Conservation (phyloP, 2,113 vertebrate species). For the Forbesichthys agassizii region DNA sequence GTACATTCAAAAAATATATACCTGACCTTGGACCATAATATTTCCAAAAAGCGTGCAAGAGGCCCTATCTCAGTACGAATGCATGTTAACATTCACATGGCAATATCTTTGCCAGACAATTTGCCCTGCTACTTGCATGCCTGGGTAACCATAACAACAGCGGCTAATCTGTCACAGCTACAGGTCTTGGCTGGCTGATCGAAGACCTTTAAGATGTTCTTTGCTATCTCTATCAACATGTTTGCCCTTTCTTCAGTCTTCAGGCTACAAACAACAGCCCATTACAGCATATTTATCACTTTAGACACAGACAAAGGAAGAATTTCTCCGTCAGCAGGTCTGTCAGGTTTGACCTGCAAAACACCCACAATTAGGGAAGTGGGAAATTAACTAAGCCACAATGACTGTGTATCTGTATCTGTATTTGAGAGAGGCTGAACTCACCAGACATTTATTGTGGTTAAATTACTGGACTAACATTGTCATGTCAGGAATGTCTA, state of each 20-base stretch:
- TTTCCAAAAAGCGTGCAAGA: background rate
- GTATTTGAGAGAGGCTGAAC: slow-evolving; percentile 29
- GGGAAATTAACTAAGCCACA: background rate
- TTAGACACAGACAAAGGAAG: no score
- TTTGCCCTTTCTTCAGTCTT: background rate
- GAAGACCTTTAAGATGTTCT: background rate
- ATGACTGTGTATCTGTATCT: background rate
- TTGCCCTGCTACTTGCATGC: slow-evolving; percentile 42
- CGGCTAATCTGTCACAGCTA: slow-evolving; percentile 56
- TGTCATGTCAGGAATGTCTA: background rate
- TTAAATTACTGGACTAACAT: no score
- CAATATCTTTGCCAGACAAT: slow-evolving; percentile 39
- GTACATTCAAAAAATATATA: slow-evolving; percentile 15
- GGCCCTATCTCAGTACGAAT: slow-evolving; percentile 6
- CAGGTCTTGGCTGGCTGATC: slow-evolving; percentile 54
- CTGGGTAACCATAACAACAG: slow-evolving; percentile 69
- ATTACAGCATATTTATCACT: no score
- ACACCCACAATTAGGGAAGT: background rate
- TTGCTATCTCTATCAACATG: background rate
- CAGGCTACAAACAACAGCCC: background rate
- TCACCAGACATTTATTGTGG: background rate
- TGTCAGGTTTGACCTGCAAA: slow-evolving; percentile 20
- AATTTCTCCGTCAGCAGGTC: background rate
- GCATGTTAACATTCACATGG: slow-evolving; percentile 17
- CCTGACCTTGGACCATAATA: slow-evolving; percentile 31